Base-by-base conservation (phyloP, 2,797 vertebrate species). In the Micrastur ruficollis region DNA sequence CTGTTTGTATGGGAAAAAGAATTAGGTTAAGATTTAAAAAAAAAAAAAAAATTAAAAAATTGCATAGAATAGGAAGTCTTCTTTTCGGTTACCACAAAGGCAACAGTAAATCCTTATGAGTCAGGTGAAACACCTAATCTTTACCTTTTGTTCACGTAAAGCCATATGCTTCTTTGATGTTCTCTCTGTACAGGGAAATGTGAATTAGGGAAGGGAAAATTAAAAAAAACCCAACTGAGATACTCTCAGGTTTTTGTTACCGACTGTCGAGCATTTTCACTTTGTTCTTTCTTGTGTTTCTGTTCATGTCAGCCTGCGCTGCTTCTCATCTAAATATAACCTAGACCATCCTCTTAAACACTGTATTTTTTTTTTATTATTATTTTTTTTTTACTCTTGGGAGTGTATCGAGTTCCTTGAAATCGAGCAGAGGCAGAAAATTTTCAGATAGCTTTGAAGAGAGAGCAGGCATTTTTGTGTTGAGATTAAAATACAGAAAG, bases 291-390 rank as follows among this genome's bases (percentile, higher is more conserved):
- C 89, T 40, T 22, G 76, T 53, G 55, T 71, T 89, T 89, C 83
- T 91, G 59, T 50, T 92, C 68, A 8, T 22, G 84, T 81, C 82
- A 90, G 65, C 70, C 73, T 47, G 76, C 3, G n/a, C 82, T 79
- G 74, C 83, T 72, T 81, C 75, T 88, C 74, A 66, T 78, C 90
- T 92, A 93, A 91, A 93, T 96, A 93, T 94, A 93, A 88, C 89
- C 66, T 18, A 87, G 59, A 42, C 59, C 81, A 63, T 71, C 80
- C 66, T 79, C 78, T 90, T 46, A 40, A 72, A 61, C 38, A n/a
- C 52, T 17, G 47, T 62, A 9, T 34, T n/a, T 49, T 32, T 68
- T 58, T 80, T 50, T 71, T 56, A 92, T n/a, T n/a, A n/a, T 53
- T 62, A 9, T 34, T n/a, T 49, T 32, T 68, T 58, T 80, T 50